A percentile compares a stretch with the other conserved stretches of the same genome.
phyloP scores from a whole-genome alignment of 2,797 vertebrate genomes.

The Gymnoscopelus braueri region DNA sequence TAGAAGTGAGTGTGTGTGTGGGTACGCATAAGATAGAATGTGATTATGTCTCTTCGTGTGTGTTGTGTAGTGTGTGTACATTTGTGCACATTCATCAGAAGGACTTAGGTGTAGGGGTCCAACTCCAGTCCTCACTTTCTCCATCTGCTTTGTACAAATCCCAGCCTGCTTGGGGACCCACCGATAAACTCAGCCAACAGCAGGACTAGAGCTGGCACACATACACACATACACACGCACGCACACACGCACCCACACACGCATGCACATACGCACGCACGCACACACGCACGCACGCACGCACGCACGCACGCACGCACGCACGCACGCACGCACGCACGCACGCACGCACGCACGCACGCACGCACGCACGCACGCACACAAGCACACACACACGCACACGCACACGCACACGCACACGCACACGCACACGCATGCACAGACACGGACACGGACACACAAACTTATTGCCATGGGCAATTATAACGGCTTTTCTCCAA shows the following conservation, averaged over 20 bases:
- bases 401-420: conserved; percentile 1
- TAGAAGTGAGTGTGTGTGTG: neutral
- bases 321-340: neutral
- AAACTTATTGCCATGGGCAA: conserved; percentile 39
- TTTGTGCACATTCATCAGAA: conserved; percentile 17
- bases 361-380: conserved; percentile 6
- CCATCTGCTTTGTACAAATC: conserved; percentile 56
- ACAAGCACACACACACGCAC: conserved; percentile 4
- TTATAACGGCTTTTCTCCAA: conserved; percentile 52
- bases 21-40: neutral
- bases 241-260: neutral
- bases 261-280: conserved; percentile 19
- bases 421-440: conserved; percentile 9
- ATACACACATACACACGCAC: neutral
- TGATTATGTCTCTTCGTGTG: neutral
- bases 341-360: neutral
- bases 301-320: conserved; percentile 1
- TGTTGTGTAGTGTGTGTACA: conserved; percentile 3
- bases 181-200: conserved; percentile 26
- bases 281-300: conserved; percentile 10
- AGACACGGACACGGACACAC: neutral
- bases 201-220: conserved; percentile 27
- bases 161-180: conserved; percentile 28
- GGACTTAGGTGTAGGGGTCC: conserved; percentile 50
- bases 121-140: conserved; percentile 41